phyloP scores from a whole-genome alignment of 1,140 invertebrate species.

The Meloidogyne floridensis region DNA sequence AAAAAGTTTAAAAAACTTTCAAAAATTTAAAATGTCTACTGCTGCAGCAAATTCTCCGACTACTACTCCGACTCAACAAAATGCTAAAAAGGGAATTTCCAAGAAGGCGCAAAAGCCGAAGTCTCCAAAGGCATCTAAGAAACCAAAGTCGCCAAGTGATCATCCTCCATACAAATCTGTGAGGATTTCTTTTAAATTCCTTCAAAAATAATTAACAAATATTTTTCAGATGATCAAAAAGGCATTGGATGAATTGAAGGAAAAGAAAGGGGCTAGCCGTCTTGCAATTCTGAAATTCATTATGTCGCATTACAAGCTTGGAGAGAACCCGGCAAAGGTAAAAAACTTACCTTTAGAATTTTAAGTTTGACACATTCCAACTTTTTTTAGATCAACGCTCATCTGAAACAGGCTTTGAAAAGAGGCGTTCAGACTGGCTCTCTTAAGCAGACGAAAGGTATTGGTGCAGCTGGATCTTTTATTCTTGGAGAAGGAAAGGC shows the following conservation, averaged over 20 bases:
- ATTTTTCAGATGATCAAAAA: slow-evolving; percentile 30
- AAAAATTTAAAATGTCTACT: slow-evolving; percentile 9
- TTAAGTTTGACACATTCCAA: not conserved
- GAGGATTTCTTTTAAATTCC: too few relatives aligned
- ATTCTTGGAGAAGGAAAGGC: slow-evolving; percentile 30
- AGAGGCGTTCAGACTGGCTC: slow-evolving; percentile 34
- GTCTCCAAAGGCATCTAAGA: not conserved
- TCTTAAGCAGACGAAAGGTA: slow-evolving; percentile 34
- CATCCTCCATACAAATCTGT: slow-evolving; percentile 25
- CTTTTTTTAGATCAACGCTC: slow-evolving; percentile 40
- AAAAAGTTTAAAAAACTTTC: too few relatives aligned
- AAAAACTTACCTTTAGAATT: too few relatives aligned
- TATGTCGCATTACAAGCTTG: slow-evolving; percentile 64
- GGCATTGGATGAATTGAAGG: slow-evolving; percentile 38
- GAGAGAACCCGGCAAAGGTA: slow-evolving; percentile 37
- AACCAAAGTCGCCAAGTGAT: not conserved
- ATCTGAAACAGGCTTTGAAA: slow-evolving; percentile 34
- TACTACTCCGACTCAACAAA: not conserved
- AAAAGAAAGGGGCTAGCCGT: slow-evolving; percentile 60
- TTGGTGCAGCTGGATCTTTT: slow-evolving; percentile 43
- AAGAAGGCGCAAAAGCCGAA: not conserved
- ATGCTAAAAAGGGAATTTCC: slow-evolving; percentile 6
- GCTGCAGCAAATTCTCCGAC: not conserved
- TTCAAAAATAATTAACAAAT: not conserved
- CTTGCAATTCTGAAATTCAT: slow-evolving; percentile 66